Conservation (phyloP, 2,113 vertebrate species). For the Callionymus lyra region DNA sequence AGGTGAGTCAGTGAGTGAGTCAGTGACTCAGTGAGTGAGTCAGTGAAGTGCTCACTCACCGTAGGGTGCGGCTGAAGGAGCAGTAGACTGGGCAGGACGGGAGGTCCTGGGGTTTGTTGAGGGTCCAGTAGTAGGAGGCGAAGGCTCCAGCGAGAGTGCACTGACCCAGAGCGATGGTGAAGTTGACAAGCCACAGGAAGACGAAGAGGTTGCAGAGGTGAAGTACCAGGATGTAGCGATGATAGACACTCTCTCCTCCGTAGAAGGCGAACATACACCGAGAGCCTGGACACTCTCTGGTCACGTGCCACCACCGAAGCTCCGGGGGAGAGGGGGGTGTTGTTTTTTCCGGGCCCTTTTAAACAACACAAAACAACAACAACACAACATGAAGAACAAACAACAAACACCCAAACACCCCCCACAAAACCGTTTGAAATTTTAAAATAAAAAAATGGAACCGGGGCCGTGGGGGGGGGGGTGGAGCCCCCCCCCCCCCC, state of each 20-base stretch:
- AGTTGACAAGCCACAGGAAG: conserved; percentile 94
- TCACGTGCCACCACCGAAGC: conserved; percentile 76
- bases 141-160: conserved; percentile 93
- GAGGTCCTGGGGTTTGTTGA: conserved; percentile 83
- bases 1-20: no score
- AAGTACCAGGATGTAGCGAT: conserved; percentile 78
- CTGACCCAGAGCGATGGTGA: conserved; percentile 85
- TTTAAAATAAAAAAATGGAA: no score
- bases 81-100: conserved; percentile 80
- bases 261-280: conserved; percentile 90
- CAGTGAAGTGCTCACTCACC: conserved; percentile 62
- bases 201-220: conserved; percentile 85
- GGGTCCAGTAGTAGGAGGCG: conserved; percentile 92
- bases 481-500: no score
- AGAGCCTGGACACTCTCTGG: conserved; percentile 74
- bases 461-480: no score
- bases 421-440: no score
- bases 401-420: no score
- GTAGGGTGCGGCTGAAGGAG: conserved; percentile 83
- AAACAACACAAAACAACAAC: background rate
- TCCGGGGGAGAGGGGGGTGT: conserved; percentile 58
- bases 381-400: no score
- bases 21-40: no score
- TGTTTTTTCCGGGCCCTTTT: no score
- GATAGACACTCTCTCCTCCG: conserved; percentile 79